These are phyloP conservation scores for Orchestia grillus DNA, from an alignment of 1,140 invertebrate species.

Conservation along the genomic window DNA sequence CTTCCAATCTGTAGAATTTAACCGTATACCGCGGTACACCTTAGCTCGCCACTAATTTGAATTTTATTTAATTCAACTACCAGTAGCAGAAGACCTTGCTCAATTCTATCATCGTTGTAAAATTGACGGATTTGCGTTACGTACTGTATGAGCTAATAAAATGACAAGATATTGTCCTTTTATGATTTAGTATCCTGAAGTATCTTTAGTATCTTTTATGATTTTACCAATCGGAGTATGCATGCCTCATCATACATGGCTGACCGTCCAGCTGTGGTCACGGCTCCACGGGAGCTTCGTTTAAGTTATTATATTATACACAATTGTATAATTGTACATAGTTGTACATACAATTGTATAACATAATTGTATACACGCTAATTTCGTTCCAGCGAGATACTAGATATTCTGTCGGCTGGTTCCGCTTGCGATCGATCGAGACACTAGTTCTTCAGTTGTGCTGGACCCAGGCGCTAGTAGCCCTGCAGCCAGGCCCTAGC, in stretches of 20 bases:
- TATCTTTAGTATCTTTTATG: no score
- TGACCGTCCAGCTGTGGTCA: neutral
- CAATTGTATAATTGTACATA: no score
- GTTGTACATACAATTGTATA: no score
- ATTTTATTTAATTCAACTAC: neutral
- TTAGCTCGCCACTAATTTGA: neutral
- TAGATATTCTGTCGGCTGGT: no score
- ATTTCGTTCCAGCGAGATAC: neutral
- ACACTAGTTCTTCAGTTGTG: neutral
- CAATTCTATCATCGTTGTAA: neutral
- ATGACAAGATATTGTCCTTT: neutral
- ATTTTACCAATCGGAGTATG: neutral
- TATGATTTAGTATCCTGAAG: no score
- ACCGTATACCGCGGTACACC: neutral
- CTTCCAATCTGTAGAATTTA: neutral
- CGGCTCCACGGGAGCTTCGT: neutral
- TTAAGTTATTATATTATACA: no score
- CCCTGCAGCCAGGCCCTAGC: conserved; percentile 20
- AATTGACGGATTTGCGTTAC: neutral
- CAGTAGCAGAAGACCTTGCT: neutral
- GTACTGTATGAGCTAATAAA: neutral
- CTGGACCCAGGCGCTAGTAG: neutral
- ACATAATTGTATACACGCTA: no score
- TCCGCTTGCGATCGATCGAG: neutral
- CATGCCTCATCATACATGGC: neutral